Percentiles rank a stretch among this genome's conserved stretches.
phyloP scores from a whole-genome alignment of 1,140 invertebrate species.

The Drosophila setifemur region DNA sequence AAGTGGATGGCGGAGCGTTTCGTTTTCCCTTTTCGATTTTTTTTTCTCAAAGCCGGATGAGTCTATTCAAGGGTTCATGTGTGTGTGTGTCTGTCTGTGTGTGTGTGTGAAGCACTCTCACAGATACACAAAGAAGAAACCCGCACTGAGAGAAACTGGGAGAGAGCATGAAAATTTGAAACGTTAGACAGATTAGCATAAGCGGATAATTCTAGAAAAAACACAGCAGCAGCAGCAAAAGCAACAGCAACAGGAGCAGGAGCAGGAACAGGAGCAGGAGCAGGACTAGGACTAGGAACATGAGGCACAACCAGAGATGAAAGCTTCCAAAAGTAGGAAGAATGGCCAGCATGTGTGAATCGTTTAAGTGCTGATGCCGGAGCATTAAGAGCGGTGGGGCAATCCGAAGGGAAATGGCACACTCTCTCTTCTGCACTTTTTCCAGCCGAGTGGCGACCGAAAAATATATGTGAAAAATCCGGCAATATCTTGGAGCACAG shows the following conservation, averaged over 20 bases:
- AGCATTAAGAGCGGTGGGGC: neutral
- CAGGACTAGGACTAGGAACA: too few relatives aligned
- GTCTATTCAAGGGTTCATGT: slow-evolving; percentile 41
- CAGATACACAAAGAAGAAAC: slow-evolving; percentile 18
- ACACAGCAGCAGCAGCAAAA: slow-evolving; percentile 15
- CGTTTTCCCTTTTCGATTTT: slow-evolving; percentile 25
- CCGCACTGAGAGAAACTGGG: slow-evolving; percentile 11
- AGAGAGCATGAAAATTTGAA: slow-evolving; percentile 63
- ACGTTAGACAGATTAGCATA: slow-evolving; percentile 79
- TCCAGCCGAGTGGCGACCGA: slow-evolving; percentile 11
- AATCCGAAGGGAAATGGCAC: neutral
- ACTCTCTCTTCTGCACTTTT: slow-evolving; percentile 3
- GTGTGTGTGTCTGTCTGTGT: slow-evolving; percentile 23
- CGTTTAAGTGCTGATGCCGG: slow-evolving; percentile 56
- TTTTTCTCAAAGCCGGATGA: slow-evolving; percentile 57
- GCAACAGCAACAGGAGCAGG: slow-evolving; percentile 20
- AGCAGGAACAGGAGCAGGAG: slow-evolving; percentile 21
- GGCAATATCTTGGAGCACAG: slow-evolving; percentile 29
- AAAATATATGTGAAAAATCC: slow-evolving; percentile 10
- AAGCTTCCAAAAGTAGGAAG: slow-evolving; percentile 6
- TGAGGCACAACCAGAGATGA: too few relatives aligned
- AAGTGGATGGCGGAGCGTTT: slow-evolving; percentile 50
- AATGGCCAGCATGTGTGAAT: slow-evolving; percentile 57
- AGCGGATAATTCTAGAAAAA: slow-evolving; percentile 68
- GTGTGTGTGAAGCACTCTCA: slow-evolving; percentile 13